Evolutionary conservation across 2,888 invertebrate genomes (phyloP), one percentile per base, ranked within the genome.

Genomic region (Laspeyria flexula): DNA sequence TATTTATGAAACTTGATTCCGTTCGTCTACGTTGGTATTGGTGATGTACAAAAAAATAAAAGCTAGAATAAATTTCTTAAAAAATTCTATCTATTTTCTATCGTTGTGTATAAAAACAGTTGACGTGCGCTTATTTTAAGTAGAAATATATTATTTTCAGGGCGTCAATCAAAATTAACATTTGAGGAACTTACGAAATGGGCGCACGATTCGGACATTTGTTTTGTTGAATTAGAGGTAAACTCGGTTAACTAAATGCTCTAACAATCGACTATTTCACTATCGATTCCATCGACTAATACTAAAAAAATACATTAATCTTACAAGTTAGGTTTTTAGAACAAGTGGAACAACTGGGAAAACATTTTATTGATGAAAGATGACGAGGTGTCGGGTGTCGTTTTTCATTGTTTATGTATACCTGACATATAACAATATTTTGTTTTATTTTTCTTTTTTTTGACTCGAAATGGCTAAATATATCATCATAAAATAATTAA

Each of bases 131-230:
- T 73, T 69, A 63, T 45, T 27, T 56, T 50, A 60, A 39, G 50
- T 51, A 48, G 42, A 61, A 78, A 70, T 74, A 69, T 66, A 65
- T 62, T 77, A 81, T 69, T 80, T 73, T 66, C 71, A 77, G 81
- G 83, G 86, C 86, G 85, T 88, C 81, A 81, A 82, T 87, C 82
- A 76, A 83, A 86, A 83, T 83, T 82, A 85, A 85, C 85, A 82
- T 85, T 85, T 82, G 82, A 85, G 85, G 88, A 91, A 89, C 89
- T 91, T 91, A 90, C 87, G 90, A 92, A 92, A 92, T 90, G 90
- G 90, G 88, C 87, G 87, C 86, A 92, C 87, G 86, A 88, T 89
- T 90, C 90, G 85, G 92, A 92, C 92, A 92, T 92, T 93, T 92
- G 92, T 92, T 92, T 90, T 90, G 90, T 91, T 88, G 82, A 85